Percentiles rank a stretch among this genome's conserved stretches.
phyloP scores from a whole-genome alignment of 2,797 vertebrate genomes.

The Crenichthys baileyi region DNA sequence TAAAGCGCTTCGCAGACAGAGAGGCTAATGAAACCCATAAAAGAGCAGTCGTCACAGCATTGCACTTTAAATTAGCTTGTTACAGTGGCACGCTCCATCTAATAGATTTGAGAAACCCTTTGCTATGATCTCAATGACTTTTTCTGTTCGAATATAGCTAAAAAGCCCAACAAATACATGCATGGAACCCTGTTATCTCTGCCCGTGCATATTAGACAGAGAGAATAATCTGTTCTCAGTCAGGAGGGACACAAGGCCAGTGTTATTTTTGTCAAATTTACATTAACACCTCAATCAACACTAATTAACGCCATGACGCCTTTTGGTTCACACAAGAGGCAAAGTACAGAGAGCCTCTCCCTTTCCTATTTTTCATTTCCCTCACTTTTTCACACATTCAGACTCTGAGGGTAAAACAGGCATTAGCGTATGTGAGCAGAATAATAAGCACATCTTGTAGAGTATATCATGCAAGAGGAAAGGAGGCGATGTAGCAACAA shows the following conservation, averaged over 20 bases:
- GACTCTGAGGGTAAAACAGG: conserved; percentile 52
- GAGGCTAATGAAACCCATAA: conserved; percentile 44
- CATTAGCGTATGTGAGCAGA: conserved; percentile 65
- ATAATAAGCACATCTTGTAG: conserved; percentile 49
- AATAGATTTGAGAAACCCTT: conserved; percentile 41
- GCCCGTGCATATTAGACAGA: conserved; percentile 35
- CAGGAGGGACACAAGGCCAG: conserved; percentile 33
- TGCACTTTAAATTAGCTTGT: conserved; percentile 43
- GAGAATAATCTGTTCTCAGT: conserved; percentile 26
- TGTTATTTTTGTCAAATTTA: conserved; percentile 60
- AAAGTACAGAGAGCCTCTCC: conserved; percentile 34
- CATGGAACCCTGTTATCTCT: conserved; percentile 5
- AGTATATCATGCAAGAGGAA: conserved; percentile 17
- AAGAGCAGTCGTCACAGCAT: conserved; percentile 43
- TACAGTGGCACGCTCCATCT: conserved; percentile 43
- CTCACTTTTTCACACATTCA: conserved; percentile 50
- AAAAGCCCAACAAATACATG: conserved; percentile 16
- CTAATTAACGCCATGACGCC: conserved; percentile 66
- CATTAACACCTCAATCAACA: conserved; percentile 68
- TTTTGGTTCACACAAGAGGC: conserved; percentile 34
- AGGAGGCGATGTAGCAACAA: conserved; percentile 13
- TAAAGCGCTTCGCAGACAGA: conserved; percentile 21
- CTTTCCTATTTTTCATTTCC: conserved; percentile 28
- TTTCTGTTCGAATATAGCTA: conserved; percentile 19
- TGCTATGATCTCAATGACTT: conserved; percentile 49